Percentiles rank a stretch among this genome's conserved stretches.
These are phyloP conservation scores for Zygaena filipendulae DNA, from an alignment of 2,888 invertebrate species.

Conservation along the genomic window DNA sequence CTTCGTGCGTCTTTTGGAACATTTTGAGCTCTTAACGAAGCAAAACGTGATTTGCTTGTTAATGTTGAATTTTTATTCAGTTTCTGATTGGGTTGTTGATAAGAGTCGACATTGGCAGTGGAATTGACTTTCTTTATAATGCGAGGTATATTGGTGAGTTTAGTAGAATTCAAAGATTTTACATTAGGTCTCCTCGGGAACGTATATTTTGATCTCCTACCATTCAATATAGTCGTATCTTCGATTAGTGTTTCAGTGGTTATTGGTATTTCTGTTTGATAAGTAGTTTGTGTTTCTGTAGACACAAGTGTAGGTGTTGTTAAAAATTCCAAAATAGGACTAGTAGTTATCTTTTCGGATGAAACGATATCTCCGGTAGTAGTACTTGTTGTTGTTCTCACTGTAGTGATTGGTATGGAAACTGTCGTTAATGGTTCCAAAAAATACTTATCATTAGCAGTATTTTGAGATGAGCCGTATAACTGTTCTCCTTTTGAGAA, in stretches of 20 bases:
- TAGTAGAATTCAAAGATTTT: conserved; percentile 41
- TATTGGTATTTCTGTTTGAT: conserved; percentile 21
- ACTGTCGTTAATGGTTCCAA: conserved; percentile 19
- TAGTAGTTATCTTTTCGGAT: conserved; percentile 21
- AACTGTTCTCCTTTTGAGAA: conserved; percentile 53
- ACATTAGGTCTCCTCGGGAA: conserved; percentile 47
- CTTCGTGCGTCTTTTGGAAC: conserved; percentile 50
- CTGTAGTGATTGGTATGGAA: conserved; percentile 19
- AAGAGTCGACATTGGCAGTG: conserved; percentile 24
- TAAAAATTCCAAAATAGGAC: conserved; percentile 26
- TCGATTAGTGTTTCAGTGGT: conserved; percentile 34
- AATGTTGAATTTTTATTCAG: conserved; percentile 43
- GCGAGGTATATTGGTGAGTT: conserved; percentile 25
- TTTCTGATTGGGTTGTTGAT: too few relatives aligned
- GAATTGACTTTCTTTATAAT: conserved; percentile 35
- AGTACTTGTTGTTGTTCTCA: conserved; percentile 21
- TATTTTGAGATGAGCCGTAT: too few relatives aligned
- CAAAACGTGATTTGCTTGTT: conserved; percentile 42
- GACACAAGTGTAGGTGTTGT: conserved; percentile 22
- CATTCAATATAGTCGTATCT: conserved; percentile 39
- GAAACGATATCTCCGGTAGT: conserved; percentile 11
- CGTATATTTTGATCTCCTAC: conserved; percentile 47
- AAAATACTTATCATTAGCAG: too few relatives aligned
- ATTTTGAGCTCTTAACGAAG: conserved; percentile 44
- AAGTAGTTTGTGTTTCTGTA: conserved; percentile 18